Percentiles rank a stretch among this genome's conserved stretches.
Evolutionary conservation across 1,140 invertebrate genomes (phyloP).

Genomic region (Ceratoteleas bidentatus): DNA sequence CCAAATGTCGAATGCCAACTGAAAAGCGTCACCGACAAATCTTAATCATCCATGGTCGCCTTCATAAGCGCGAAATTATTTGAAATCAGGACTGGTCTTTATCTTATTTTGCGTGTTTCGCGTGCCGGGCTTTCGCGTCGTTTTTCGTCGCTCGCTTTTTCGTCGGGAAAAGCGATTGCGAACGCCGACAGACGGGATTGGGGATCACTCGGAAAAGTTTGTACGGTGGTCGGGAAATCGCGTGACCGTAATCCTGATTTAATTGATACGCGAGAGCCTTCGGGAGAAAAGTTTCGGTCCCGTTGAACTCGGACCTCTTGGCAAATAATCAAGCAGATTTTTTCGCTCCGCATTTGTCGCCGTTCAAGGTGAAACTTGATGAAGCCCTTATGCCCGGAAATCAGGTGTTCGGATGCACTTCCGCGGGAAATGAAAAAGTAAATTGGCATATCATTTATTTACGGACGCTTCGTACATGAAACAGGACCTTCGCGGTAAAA

Average conservation of each 20-base stretch:
- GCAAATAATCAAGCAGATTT: conserved; percentile 22
- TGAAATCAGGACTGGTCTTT: conserved; percentile 52
- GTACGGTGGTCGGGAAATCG: conserved; percentile 7
- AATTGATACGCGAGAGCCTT: conserved; percentile 25
- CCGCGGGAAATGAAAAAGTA: too few relatives aligned
- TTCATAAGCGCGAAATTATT: conserved; percentile 59
- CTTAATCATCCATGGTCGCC: conserved; percentile 53
- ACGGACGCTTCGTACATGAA: too few relatives aligned
- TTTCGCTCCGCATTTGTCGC: neutral
- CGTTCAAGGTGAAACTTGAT: too few relatives aligned
- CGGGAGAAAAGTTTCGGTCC: conserved; percentile 21
- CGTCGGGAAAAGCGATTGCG: neutral
- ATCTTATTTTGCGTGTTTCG: conserved; percentile 26
- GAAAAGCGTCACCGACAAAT: conserved; percentile 65
- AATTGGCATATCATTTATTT: too few relatives aligned
- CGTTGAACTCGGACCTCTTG: conserved; percentile 21
- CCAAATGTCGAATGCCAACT: conserved; percentile 66
- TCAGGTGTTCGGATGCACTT: too few relatives aligned
- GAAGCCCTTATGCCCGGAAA: too few relatives aligned
- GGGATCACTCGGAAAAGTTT: neutral
- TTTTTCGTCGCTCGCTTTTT: too few relatives aligned
- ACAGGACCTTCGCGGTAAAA: too few relatives aligned
- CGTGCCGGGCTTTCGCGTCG: too few relatives aligned
- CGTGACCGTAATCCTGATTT: conserved; percentile 24
- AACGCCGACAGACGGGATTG: neutral